Evolutionary conservation across 2,797 vertebrate genomes (phyloP).

Genomic region (Chrosomus eos): DNA sequence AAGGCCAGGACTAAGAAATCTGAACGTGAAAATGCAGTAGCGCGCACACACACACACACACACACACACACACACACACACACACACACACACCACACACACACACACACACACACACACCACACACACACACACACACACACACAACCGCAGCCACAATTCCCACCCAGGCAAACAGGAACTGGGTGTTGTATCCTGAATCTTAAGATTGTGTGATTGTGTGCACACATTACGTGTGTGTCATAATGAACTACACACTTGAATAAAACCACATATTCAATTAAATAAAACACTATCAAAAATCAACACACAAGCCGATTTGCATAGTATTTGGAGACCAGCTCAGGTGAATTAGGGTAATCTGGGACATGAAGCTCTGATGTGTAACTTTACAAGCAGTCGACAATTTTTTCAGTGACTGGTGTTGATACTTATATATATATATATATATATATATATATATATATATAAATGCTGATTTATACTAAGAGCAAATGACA

Average conservation of each 20-base stretch:
- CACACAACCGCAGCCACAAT: background rate
- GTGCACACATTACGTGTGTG: too few relatives aligned
- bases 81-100: background rate
- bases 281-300: background rate
- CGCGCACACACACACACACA: background rate
- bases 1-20: slow-evolving; percentile 43
- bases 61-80: background rate
- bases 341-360: background rate
- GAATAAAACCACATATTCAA: background rate
- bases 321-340: background rate
- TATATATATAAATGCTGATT: background rate
- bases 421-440: background rate
- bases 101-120: background rate
- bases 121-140: too few relatives aligned
- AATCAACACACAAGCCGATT: background rate
- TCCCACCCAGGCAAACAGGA: slow-evolving; percentile 51
- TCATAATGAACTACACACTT: background rate
- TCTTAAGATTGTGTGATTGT: background rate
- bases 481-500: background rate
- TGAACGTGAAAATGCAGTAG: slow-evolving; percentile 15
- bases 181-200: slow-evolving; percentile 39
- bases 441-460: too few relatives aligned
- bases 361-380: background rate
- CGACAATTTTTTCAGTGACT: background rate
- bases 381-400: background rate